Conservation (phyloP, 1,140 invertebrate species). For the Augochlora pura region DNA sequence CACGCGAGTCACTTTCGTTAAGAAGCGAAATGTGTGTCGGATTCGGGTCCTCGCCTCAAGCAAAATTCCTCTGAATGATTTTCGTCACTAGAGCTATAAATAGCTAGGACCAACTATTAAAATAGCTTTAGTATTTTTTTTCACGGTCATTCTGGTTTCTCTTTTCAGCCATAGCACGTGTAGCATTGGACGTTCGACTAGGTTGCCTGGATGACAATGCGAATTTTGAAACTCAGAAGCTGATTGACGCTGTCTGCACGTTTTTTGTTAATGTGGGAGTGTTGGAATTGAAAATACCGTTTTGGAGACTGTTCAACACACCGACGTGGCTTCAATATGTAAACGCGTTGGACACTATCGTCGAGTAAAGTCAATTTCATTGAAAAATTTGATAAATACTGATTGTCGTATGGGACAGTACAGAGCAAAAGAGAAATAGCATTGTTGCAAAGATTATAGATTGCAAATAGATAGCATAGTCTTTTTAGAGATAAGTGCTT, state of each 20-base stretch:
- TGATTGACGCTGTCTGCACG: constrained; percentile 89
- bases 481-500: too few relatives aligned
- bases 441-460: not conserved
- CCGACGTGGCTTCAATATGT: constrained; percentile 88
- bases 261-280: constrained; percentile 90
- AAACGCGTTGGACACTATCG: constrained; percentile 84
- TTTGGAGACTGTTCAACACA: constrained; percentile 90
- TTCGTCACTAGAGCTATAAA: too few relatives aligned
- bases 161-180: constrained; percentile 86
- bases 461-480: too few relatives aligned
- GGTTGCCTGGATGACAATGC: constrained; percentile 86
- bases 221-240: constrained; percentile 84
- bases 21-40: constrained; percentile 1
- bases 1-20: not conserved
- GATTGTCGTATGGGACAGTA: not conserved
- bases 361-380: constrained; percentile 80
- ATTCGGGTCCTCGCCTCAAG: not conserved
- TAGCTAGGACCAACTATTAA: too few relatives aligned
- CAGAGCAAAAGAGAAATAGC: not conserved
- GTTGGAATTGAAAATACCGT: constrained; percentile 88
- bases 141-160: not conserved
- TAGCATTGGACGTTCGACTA: constrained; percentile 89
- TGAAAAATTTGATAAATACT: not conserved
- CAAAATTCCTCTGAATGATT: not conserved
- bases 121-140: not conserved